Base-by-base conservation (phyloP, 2,888 invertebrate species). In the Pocota personata region DNA sequence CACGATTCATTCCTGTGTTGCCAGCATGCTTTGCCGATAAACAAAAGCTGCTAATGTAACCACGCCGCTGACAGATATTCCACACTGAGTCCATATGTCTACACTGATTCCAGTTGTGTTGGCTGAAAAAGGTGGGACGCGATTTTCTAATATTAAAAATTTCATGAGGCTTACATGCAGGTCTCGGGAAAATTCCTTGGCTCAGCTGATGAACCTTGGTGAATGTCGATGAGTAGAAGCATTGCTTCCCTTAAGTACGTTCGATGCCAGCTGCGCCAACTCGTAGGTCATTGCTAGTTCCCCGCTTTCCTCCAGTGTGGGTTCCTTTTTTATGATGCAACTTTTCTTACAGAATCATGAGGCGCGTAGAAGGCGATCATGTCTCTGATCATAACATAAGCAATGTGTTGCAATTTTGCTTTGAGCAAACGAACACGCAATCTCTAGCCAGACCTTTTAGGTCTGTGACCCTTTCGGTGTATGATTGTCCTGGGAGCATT, bases 31-130 rank as follows among this genome's bases (percentile, higher is more conserved):
- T 24, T 24, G 24, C 24, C 24, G 24, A 4, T 4, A 32, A 50
- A n/a, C 55, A 64, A 5, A 64, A 64, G 7, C 46, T 66, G 4
- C 75, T 55, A 2, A 66, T 66, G 5, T 57, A 35, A 14, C 75
- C 55, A 32, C 24, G 43, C 0, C 66, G 43, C 6, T 57, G 46
- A 57, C 66, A 75, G n/a, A 46, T 75, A 21, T 75, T 14, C 12
- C 62, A 75, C 21, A 64, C 19, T 30, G 73, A 73, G 8, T 73
- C 30, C 3, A 62, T 16, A n/a, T 64, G 62, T 30, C 46, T 64
- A 24, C 71, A 24, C 24, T 24, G 24, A 24, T 24, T 24, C 24
- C 24, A 4, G 24, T 24, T 24, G 24, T 24, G 24, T 14, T 75
- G n/a, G 5, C 21, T 35, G 0, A 14, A 21, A 57, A 62, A 75